A percentile compares a stretch with the other conserved stretches of the same genome.
Conservation (phyloP, 2,888 invertebrate genomes). For the Homarus gammarus region DNA sequence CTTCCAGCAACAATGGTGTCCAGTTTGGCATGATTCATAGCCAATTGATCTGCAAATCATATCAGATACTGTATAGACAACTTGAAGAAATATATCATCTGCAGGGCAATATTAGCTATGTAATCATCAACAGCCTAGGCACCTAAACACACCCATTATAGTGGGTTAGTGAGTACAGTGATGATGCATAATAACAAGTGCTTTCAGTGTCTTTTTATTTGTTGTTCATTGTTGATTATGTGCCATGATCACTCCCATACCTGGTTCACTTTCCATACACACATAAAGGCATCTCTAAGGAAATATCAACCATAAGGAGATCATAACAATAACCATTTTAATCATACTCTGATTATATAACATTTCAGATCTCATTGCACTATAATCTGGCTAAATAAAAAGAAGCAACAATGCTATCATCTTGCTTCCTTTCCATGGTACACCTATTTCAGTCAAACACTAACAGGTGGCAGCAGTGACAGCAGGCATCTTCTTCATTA, state of each 20-base stretch:
- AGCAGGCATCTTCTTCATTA: background rate
- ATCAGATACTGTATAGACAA: background rate
- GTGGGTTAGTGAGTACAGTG: background rate
- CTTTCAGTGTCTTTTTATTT: background rate
- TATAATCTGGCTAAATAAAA: background rate
- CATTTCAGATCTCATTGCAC: background rate
- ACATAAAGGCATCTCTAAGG: background rate
- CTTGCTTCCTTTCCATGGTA: background rate
- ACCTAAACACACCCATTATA: background rate
- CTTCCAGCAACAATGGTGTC: background rate
- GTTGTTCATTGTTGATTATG: background rate
- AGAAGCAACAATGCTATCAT: background rate
- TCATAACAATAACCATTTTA: background rate
- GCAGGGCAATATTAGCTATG: conserved; percentile 38
- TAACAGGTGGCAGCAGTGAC: conserved; percentile 15
- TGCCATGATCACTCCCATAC: background rate
- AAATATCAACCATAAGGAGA: background rate
- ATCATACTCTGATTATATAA: background rate
- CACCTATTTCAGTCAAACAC: background rate
- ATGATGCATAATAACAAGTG: background rate
- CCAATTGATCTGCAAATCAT: conserved; percentile 36
- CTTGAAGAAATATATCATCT: background rate
- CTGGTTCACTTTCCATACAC: background rate
- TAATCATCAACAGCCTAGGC: conserved; percentile 32
- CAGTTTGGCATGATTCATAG: conserved; percentile 36